These are phyloP conservation scores for Aleiodes testaceus DNA, from an alignment of 2,888 invertebrate species.

Conservation along the genomic window DNA sequence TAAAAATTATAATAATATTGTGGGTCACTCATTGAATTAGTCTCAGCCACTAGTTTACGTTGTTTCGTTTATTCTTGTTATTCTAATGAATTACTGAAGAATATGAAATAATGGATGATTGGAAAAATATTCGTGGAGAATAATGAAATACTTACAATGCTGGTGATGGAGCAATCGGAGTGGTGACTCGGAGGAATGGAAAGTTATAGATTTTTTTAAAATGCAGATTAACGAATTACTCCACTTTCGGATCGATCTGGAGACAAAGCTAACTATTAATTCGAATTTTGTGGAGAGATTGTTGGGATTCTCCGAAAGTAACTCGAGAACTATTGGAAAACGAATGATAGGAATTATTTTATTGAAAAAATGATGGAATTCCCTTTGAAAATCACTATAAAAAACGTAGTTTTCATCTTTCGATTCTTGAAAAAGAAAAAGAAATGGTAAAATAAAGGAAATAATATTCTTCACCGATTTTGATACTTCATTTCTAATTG, in stretches of 20 bases:
- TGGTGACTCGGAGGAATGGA: neutral
- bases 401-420: too few relatives aligned
- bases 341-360: too few relatives aligned
- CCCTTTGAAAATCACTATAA: too few relatives aligned
- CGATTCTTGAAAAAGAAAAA: too few relatives aligned
- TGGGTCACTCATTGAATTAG: neutral
- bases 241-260: neutral
- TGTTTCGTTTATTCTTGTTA: neutral
- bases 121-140: neutral
- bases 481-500: too few relatives aligned
- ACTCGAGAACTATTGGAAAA: too few relatives aligned
- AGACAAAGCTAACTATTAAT: too few relatives aligned
- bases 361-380: too few relatives aligned
- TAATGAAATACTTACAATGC: constrained; percentile 10
- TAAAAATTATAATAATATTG: constrained; percentile 2
- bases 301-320: too few relatives aligned
- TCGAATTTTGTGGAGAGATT: too few relatives aligned
- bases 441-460: too few relatives aligned
- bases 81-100: neutral
- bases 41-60: neutral
- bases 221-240: neutral
- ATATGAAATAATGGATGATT: neutral
- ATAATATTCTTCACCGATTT: too few relatives aligned
- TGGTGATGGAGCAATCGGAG: constrained; percentile 1
- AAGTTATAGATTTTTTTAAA: neutral